A percentile compares a stretch with the other conserved stretches of the same genome.
phyloP scores from a whole-genome alignment of 1,140 invertebrate genomes.

The Phortica variegata region DNA sequence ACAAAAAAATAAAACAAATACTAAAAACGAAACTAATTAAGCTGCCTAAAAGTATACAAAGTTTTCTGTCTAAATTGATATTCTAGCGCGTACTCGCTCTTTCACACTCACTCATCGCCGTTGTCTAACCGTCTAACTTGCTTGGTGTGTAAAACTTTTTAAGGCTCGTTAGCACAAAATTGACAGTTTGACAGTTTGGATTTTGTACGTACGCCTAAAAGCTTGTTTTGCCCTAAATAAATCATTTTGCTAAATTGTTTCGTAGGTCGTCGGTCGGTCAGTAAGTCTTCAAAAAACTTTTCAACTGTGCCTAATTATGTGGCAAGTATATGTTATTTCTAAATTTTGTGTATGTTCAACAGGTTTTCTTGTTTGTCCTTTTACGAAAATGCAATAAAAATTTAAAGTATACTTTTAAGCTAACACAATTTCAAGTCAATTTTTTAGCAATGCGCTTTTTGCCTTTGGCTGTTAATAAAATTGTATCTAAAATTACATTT shows the following conservation, averaged over 20 bases:
- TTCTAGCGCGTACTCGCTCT: constrained; percentile 24
- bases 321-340: no score
- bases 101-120: background rate
- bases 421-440: no score
- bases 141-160: constrained; percentile 38
- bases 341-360: no score
- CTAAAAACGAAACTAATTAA: constrained; percentile 49
- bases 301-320: no score
- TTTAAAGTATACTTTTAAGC: no score
- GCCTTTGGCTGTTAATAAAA: no score
- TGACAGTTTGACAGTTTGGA: constrained; percentile 56
- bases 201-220: background rate
- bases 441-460: no score
- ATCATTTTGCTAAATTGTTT: constrained; percentile 54
- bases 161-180: constrained; percentile 54
- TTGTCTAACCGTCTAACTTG: background rate
- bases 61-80: constrained; percentile 49
- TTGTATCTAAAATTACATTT: constrained; percentile 51
- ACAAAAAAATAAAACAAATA: constrained; percentile 21
- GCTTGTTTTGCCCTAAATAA: constrained; percentile 44
- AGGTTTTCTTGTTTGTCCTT: no score
- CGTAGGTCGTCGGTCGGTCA: no score
- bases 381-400: no score
- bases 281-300: constrained; percentile 52
- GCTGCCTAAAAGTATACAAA: constrained; percentile 29